Percentiles rank a stretch among this genome's conserved stretches.
These are phyloP conservation scores for Collichthys lucidus DNA, from an alignment of 2,113 vertebrate species.

Conservation along the genomic window DNA sequence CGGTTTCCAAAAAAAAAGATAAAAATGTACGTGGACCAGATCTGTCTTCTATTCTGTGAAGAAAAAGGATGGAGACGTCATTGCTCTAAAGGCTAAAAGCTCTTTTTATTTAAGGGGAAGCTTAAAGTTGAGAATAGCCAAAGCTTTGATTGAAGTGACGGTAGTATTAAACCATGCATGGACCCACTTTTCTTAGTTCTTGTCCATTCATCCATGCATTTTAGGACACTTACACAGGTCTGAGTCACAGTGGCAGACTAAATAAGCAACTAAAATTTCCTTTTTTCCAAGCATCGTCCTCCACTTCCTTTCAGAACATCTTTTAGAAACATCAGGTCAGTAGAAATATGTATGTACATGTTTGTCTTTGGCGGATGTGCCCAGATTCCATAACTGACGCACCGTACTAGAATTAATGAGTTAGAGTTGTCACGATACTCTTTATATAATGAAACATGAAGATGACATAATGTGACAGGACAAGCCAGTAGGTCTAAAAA, in stretches of 20 bases:
- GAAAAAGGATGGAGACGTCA: neutral
- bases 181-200: neutral
- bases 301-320: no score
- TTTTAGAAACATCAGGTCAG: neutral
- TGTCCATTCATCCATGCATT: constrained; percentile 7
- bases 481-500: no score
- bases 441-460: no score
- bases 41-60: neutral
- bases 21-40: constrained; percentile 7
- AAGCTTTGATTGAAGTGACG: constrained; percentile 12
- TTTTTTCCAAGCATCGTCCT: neutral
- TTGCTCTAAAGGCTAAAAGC: constrained; percentile 20
- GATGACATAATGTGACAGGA: no score
- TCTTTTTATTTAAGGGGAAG: constrained; percentile 13
- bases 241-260: neutral
- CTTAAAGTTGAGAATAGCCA: constrained; percentile 13
- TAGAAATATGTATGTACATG: neutral
- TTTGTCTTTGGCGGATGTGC: no score
- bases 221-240: neutral
- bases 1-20: constrained; percentile 13
- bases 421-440: no score
- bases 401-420: neutral
- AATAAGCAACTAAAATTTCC: neutral
- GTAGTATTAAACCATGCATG: neutral
- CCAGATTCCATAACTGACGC: neutral